Percentiles rank a stretch among this genome's conserved stretches.
Conservation (phyloP, 2,113 vertebrate species). For the human region GRCh38 chr4:158021001-158021500, state of each 20-base stretch:
- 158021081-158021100: neutral
- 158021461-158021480: neutral
- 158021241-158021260: neutral
- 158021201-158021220: neutral
- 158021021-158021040: neutral
- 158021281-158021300: neutral
- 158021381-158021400: neutral
- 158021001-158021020: neutral
- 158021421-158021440: neutral
- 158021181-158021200: neutral
- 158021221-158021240: neutral
- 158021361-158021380: neutral
- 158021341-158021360: neutral
- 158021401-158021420: neutral
- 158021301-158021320: neutral
- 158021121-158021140: neutral
- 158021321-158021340: neutral
- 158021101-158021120: neutral
- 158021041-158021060: slow-evolving; percentile 3
- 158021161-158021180: neutral
- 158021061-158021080: neutral
- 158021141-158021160: too few species aligned
- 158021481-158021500: neutral
- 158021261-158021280: neutral
- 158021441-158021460: neutral